Evolutionary conservation across 2,113 vertebrate genomes (phyloP).

Genomic region (Myocastor coypus): DNA sequence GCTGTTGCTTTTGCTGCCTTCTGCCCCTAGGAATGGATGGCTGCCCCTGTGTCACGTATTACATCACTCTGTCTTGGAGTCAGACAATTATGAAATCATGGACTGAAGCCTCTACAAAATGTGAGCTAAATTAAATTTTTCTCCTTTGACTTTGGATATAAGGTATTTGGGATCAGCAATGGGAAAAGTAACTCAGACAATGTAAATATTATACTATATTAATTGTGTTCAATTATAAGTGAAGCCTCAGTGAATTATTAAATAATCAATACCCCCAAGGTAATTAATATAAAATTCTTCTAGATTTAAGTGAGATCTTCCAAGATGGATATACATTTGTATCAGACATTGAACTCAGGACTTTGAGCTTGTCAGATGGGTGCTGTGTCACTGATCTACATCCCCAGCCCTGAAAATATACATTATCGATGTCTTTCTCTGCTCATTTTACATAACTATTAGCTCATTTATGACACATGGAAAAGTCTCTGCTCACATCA

Average conservation of each 20-base stretch:
- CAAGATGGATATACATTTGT: not conserved
- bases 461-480: not conserved
- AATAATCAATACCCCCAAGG: not conserved
- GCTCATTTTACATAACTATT: not conserved
- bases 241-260: slow-evolving; percentile 18
- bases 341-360: too few species aligned
- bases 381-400: too few species aligned
- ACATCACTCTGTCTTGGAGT: not conserved
- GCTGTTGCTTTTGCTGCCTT: not conserved
- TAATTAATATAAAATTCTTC: not conserved
- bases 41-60: not conserved
- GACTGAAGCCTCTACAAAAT: not conserved
- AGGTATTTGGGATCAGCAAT: not conserved
- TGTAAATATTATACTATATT: not conserved
- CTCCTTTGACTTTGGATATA: not conserved
- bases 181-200: not conserved
- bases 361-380: too few species aligned
- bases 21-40: not conserved
- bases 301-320: slow-evolving; percentile 9
- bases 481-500: not conserved
- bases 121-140: not conserved
- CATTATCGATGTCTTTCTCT: not conserved
- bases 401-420: too few species aligned
- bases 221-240: not conserved
- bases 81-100: not conserved